Conservation (phyloP, 2,113 vertebrate species). For the Pardalotus punctatus region DNA sequence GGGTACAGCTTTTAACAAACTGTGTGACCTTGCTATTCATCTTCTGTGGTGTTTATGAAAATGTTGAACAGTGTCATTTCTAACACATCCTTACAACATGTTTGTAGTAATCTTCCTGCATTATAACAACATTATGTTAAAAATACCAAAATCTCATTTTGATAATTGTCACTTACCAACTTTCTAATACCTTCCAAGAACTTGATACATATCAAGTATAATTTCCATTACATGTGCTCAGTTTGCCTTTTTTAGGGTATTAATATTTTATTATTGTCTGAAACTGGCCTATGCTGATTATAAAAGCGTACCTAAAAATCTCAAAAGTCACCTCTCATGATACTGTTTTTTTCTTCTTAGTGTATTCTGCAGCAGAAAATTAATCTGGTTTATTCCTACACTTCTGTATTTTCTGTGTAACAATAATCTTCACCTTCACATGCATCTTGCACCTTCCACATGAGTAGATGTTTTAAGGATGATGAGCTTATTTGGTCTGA, state of each 20-base stretch:
- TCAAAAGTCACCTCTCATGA: neutral
- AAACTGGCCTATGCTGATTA: neutral
- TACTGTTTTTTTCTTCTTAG: neutral
- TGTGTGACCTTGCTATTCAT: neutral
- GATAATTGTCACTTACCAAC: neutral
- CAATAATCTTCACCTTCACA: neutral
- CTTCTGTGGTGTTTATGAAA: slow-evolving; percentile 3
- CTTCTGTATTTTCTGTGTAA: neutral
- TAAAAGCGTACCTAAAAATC: neutral
- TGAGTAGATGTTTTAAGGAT: neutral
- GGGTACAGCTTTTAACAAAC: neutral
- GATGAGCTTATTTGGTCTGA: neutral
- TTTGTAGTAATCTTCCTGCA: neutral
- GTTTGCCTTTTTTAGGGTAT: neutral
- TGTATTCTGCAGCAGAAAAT: neutral
- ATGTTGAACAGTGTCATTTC: neutral
- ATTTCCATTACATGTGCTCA: neutral
- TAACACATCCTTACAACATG: neutral
- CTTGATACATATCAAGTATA: neutral
- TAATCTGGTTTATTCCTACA: neutral
- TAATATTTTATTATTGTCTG: neutral
- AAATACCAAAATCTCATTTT: neutral
- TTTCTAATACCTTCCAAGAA: neutral
- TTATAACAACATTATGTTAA: neutral
- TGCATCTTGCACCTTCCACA: neutral